A percentile compares a stretch with the other conserved stretches of the same genome.
phyloP scores from a whole-genome alignment of 2,888 invertebrate species.

The Ornithoptera priamus region DNA sequence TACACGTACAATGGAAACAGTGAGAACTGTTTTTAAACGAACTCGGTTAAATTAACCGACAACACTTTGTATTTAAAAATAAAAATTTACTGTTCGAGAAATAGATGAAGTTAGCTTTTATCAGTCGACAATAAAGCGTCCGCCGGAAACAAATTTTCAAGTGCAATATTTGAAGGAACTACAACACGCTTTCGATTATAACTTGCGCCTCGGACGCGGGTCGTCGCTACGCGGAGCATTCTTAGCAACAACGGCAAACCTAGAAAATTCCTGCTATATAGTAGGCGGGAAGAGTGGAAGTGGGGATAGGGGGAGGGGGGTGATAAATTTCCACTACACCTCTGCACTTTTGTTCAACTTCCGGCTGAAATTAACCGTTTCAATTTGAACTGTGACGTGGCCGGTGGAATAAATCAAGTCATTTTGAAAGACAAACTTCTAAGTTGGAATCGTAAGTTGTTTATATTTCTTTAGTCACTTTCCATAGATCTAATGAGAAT shows the following conservation, averaged over 20 bases:
- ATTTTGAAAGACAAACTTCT: neutral
- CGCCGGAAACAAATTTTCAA: constrained; percentile 16
- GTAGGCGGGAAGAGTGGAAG: constrained; percentile 22
- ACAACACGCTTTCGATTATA: constrained; percentile 19
- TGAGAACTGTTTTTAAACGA: no score
- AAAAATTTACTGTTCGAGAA: no score
- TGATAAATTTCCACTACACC: constrained; percentile 23
- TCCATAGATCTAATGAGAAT: no score
- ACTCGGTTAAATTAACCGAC: no score
- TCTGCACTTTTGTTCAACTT: constrained; percentile 24
- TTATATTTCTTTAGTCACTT: no score
- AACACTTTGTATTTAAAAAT: no score
- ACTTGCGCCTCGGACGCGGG: constrained; percentile 2
- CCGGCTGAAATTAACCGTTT: constrained; percentile 25
- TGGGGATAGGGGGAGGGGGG: constrained; percentile 6
- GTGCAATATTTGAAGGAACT: constrained; percentile 12
- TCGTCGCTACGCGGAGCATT: constrained; percentile 8
- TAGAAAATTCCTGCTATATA: constrained; percentile 35
- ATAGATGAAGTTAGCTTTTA: neutral
- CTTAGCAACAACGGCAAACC: constrained; percentile 12
- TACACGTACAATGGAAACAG: no score
- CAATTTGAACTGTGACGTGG: constrained; percentile 19
- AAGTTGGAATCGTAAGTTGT: no score
- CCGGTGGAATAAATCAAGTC: constrained; percentile 9
- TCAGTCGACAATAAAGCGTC: neutral